Evolutionary conservation across 2,113 vertebrate species (phyloP), one percentile per base, ranked within the genome.

Genomic region (Vicugna pacos): DNA sequence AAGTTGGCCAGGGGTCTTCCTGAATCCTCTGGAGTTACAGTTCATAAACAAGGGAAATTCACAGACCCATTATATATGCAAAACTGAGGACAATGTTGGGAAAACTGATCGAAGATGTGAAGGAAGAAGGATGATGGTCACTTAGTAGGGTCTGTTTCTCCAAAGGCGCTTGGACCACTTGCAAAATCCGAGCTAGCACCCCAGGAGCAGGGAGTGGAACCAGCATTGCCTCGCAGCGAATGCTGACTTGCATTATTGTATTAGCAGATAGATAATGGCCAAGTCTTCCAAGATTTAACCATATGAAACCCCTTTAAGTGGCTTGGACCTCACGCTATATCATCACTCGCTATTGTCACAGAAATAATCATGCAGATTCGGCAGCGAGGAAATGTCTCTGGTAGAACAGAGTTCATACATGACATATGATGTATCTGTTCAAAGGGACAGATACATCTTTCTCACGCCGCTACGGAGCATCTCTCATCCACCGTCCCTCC

Each of bases 371-470:
- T 95, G 98, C 56, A 96, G 98, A 98, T 98, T 98, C 92, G 93
- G 98, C 97, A 96, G 98, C 46, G 30, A 93, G 98, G 96, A 85
- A 98, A 97, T 76, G 94, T 97, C 97, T 98, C 97, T 97, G 91
- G 97, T 83, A 94, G 98, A 98, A 98, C 94, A 95, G 98, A 98
- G 98, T 98, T 97, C 98, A 97, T 96, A 98, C 98, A 96, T 98
- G 98, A 98, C 98, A 95, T 98, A 98, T 98, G 98, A 99, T 98
- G 97, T 98, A 99, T 99, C 97, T 98, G 97, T 98, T 98, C 98
- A 98, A 98, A 98, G 98, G 98, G 98, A 99, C 98, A 99, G 98
- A 98, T 98, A 98, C 98, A 99, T 99, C 98, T 98, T 98, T 98
- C 98, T 99, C 98, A 97, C 97, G 96, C 97, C 92, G 42, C 98